Evolutionary conservation across 2,113 vertebrate species (phyloP), one percentile per base, ranked within the genome.

Genomic region (Callionymus lyra): DNA sequence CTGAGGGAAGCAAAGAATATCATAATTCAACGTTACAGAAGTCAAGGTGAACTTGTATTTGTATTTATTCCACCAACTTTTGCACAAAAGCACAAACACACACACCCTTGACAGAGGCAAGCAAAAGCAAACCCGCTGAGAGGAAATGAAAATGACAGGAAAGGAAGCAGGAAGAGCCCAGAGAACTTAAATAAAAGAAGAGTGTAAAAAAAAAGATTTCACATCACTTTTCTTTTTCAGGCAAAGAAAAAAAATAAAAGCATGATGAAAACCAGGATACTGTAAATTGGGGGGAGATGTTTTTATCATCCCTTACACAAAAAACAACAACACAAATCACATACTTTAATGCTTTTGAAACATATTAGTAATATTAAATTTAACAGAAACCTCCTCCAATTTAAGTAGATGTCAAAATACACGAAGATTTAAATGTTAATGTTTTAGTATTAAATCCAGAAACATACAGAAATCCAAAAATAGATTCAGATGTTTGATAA

Each of bases 1-100:
- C 32, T 16, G 21, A 63, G 45, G 13, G n/a, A 59, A 60, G 41
- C 11, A 37, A 14, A 44, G 21, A 41, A 48, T 13, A 43, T 38
- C 60, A 54, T 61, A 44, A 64, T 58, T 59, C 50, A 38, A 37
- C 48, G 59, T 42, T 12, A 4, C 37, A 43, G 31, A 42, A 65
- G 69, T 58, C 69, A 64, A 64, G 69, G 64, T 65, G 69, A 68
- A 61, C 43, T 47, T 60, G 54, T 52, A 52, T 58, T 39, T 58
- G 46, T 52, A 54, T 50, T 8, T 44, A 59, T 34, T 54, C 41
- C 47, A 50, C 1, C 21, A 59, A 51, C 42, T 18, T 10, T 44
- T 14, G 16, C 38, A 45, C 4, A 34, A 31, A 59, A 6, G 34
- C 41, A 37, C 35, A 36, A 31, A 42, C 31, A 44, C 41, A 43